Evolutionary conservation across 2,888 invertebrate genomes (phyloP).

Genomic region (Agrenia bidenticulata): DNA sequence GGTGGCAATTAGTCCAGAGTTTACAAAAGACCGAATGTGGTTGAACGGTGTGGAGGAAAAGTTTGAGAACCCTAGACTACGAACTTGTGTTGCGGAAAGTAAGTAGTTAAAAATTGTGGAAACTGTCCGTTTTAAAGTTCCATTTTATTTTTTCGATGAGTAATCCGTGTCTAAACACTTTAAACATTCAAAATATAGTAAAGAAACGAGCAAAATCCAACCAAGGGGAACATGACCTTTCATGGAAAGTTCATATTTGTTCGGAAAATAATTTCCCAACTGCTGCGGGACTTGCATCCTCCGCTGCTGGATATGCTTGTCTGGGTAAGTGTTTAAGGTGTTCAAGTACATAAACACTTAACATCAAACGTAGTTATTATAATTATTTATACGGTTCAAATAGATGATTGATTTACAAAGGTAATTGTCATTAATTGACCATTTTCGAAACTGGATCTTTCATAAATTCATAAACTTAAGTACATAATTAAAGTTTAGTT

Average conservation of each 20-base stretch:
- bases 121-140: no score
- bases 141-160: neutral
- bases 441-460: no score
- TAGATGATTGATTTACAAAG: no score
- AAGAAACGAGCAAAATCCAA: conserved; percentile 58
- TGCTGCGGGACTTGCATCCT: conserved; percentile 95
- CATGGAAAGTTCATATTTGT: conserved; percentile 66
- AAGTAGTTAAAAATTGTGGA: no score
- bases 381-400: no score
- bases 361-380: no score
- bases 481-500: no score
- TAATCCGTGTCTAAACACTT: conserved; percentile 3
- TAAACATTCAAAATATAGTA: conserved; percentile 58
- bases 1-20: conserved; percentile 70
- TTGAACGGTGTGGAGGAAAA: conserved; percentile 79
- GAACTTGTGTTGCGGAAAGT: conserved; percentile 75
- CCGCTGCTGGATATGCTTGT: conserved; percentile 97
- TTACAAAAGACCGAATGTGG: conserved; percentile 79
- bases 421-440: no score
- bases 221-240: conserved; percentile 55
- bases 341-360: no score
- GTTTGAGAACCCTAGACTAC: conserved; percentile 70
- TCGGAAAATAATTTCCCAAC: conserved; percentile 98
- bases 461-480: no score
- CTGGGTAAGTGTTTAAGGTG: conserved; percentile 67